Evolutionary conservation across 1,140 invertebrate genomes (phyloP), one percentile per base, ranked within the genome.

Genomic region (Liolophura sinensis): DNA sequence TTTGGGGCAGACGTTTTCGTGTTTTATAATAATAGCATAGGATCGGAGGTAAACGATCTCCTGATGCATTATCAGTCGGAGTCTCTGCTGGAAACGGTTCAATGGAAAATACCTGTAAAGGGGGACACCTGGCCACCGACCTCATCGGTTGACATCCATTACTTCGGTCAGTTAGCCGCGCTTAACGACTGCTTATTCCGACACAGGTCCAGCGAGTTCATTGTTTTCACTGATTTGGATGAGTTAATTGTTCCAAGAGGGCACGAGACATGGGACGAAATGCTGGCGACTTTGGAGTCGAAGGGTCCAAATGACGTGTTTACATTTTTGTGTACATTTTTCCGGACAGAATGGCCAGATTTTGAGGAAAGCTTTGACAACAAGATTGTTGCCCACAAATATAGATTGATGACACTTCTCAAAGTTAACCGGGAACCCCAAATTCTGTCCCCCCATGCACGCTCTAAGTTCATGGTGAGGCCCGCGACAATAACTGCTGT

Each of bases 21-120:
- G 25, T 91, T 97, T 78, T 97, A 96, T 86, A 96, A 96, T 81
- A 91, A 95, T 78, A 94, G 94, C 0, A 86, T 95, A 48, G 92
- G 93, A 11, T 81, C 87, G 4, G 89, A 91, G 52, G 92, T 93
- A 0, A 47, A 63, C 18, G 79, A 76, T 50, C 87, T 94, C 15
- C 86, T 97, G 47, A 86, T 89, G 20, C 87, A 92, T 78, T 95
- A 95, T 76, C 86, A 87, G 9, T 58, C 73, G 15, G 75, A 87
- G 64, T 66, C 64, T 6, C 1, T 91, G 1, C 89, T 96, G 3
- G 92, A 90, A 9, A 83, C 96, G 49, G 84, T 96, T 70, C 92
- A 93, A 6, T 97, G 95, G 94, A 68, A 81, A 50, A 86, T 96
- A 0, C 72, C 72, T 3, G 64, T 73, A 67, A 50, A 65, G 46